Percentiles rank a stretch among this genome's conserved stretches.
Conservation (phyloP, 2,888 invertebrate species). For the Embidobia sp. region DNA sequence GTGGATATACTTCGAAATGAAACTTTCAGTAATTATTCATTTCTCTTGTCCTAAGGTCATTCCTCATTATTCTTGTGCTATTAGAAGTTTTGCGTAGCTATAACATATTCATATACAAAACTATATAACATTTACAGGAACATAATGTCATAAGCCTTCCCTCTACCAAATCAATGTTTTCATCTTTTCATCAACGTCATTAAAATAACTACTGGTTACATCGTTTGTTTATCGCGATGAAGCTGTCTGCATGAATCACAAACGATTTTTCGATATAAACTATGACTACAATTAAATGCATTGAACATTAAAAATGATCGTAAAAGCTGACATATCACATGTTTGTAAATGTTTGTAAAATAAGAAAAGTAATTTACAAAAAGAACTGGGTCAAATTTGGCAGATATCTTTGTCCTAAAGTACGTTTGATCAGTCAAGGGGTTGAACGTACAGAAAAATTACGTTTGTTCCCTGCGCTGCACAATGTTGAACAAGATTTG, state of each 20-base stretch:
- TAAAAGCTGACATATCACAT: slow-evolving; percentile 45
- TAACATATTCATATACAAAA: no score
- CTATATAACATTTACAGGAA: no score
- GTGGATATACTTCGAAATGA: no score
- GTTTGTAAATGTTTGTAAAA: slow-evolving; percentile 19
- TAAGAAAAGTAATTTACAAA: slow-evolving; percentile 4
- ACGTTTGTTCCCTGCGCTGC: slow-evolving; percentile 76
- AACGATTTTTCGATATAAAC: not conserved
- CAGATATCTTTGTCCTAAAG: slow-evolving; percentile 6
- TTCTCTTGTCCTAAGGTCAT: no score
- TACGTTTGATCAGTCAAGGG: slow-evolving; percentile 23
- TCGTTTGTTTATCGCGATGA: no score
- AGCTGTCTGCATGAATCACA: slow-evolving; percentile 1
- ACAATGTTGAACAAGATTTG: slow-evolving; percentile 83
- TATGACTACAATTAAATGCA: slow-evolving; percentile 26
- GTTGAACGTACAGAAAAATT: slow-evolving; percentile 3
- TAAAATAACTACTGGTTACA: no score
- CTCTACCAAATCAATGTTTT: no score
- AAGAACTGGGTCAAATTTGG: slow-evolving; percentile 10
- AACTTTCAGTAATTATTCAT: no score
- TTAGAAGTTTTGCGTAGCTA: no score
- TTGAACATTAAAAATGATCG: slow-evolving; percentile 8
- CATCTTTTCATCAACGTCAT: no score
- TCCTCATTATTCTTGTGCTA: no score
- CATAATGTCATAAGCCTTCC: no score